Conservation (phyloP, 2,797 vertebrate species). For the Champsocephalus esox region DNA sequence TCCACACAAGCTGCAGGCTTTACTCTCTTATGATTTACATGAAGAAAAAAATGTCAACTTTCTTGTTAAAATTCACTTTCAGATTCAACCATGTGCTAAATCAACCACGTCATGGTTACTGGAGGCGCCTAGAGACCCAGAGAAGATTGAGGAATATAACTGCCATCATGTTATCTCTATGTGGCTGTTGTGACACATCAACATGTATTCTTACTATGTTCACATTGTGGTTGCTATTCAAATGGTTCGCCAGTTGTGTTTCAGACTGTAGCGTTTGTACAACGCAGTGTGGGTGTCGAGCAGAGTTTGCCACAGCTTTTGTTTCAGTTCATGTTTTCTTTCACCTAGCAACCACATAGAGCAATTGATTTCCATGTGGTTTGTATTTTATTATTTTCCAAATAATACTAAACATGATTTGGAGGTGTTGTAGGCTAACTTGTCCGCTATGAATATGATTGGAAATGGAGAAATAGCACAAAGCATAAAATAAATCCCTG, state of each 20-base stretch:
- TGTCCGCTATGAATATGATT: background rate
- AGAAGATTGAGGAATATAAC: background rate
- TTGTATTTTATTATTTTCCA: conserved; percentile 1
- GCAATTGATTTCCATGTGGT: conserved; percentile 22
- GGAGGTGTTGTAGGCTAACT: background rate
- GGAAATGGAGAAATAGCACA: background rate
- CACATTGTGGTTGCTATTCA: background rate
- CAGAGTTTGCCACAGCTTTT: conserved; percentile 24
- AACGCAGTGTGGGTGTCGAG: conserved; percentile 25
- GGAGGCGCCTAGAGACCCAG: background rate
- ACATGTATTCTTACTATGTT: background rate
- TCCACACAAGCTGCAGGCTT: conserved; percentile 22
- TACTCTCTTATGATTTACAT: conserved; percentile 14
- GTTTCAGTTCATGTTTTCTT: conserved; percentile 9
- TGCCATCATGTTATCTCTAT: background rate
- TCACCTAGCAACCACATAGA: conserved; percentile 16
- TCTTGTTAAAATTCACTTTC: background rate
- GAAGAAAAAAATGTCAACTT: conserved; percentile 24
- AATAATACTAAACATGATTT: background rate
- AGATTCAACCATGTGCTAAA: background rate
- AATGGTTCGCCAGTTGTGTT: background rate
- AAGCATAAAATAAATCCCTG: background rate
- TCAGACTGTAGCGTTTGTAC: background rate
- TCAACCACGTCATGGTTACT: background rate
- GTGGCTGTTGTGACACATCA: background rate